A percentile compares a stretch with the other conserved stretches of the same genome.
Evolutionary conservation across 2,888 invertebrate genomes (phyloP).

Genomic region (Epirrhoe alternata): DNA sequence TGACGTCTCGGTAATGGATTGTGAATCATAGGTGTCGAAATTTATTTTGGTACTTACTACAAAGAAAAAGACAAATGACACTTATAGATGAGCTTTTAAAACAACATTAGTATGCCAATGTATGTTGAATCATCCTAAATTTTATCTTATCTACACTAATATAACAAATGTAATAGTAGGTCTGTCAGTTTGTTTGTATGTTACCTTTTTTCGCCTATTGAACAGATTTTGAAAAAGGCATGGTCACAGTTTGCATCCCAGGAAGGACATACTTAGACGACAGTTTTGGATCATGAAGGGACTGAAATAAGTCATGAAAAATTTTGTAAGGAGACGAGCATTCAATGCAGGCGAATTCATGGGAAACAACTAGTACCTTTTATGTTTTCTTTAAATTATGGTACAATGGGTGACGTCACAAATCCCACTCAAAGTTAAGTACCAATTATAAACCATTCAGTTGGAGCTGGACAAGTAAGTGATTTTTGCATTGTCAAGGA

Average conservation of each 20-base stretch:
- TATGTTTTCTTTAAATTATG: neutral
- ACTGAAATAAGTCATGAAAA: too few relatives aligned
- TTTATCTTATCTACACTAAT: too few relatives aligned
- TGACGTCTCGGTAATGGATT: conserved; percentile 24
- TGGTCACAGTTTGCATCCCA: too few relatives aligned
- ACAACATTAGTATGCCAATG: neutral
- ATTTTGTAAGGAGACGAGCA: too few relatives aligned
- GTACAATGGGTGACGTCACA: neutral
- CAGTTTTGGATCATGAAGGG: too few relatives aligned
- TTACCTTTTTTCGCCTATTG: too few relatives aligned
- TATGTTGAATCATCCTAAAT: neutral
- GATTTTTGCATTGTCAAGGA: neutral
- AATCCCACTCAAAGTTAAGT: neutral
- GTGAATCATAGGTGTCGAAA: conserved; percentile 35
- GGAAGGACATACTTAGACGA: too few relatives aligned
- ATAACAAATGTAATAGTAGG: too few relatives aligned
- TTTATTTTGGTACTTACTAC: conserved; percentile 22
- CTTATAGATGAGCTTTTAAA: conserved; percentile 3
- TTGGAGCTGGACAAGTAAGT: neutral
- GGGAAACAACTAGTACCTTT: too few relatives aligned
- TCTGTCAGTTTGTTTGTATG: too few relatives aligned
- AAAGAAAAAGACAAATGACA: conserved; percentile 18
- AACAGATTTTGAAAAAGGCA: too few relatives aligned
- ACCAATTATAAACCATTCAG: neutral
- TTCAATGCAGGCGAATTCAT: too few relatives aligned